phyloP scores from a whole-genome alignment of 2,797 vertebrate genomes.

The Fistularia commersonii region DNA sequence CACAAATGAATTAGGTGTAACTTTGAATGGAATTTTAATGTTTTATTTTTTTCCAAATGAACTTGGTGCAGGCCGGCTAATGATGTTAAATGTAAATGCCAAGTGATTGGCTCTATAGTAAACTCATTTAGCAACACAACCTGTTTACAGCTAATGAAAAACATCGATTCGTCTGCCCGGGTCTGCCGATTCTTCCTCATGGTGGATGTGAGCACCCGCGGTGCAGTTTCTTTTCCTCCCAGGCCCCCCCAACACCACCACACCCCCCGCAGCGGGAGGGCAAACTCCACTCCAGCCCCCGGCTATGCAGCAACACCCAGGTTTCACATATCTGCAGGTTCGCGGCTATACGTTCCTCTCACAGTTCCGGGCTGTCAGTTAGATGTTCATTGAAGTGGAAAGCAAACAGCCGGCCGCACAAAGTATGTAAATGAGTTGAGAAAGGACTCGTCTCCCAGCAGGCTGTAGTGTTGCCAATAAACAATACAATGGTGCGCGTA shows the following conservation, averaged over 20 bases:
- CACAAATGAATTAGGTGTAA: background rate
- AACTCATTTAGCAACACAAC: constrained; percentile 18
- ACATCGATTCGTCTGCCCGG: constrained; percentile 39
- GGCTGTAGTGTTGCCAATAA: background rate
- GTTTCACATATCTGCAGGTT: constrained; percentile 21
- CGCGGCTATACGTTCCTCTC: constrained; percentile 5
- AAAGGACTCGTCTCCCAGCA: background rate
- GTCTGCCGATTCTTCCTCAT: constrained; percentile 8
- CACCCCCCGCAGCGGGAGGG: constrained; percentile 19
- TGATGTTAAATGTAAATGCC: constrained; percentile 30
- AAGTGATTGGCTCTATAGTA: constrained; percentile 15
- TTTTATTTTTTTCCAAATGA: constrained; percentile 12
- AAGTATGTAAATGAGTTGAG: background rate
- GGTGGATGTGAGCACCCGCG: constrained; percentile 27
- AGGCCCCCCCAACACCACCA: constrained; percentile 12
- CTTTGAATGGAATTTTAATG: constrained; percentile 17
- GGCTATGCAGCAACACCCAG: constrained; percentile 32
- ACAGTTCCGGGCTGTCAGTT: constrained; percentile 4
- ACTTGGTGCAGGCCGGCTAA: constrained; percentile 15
- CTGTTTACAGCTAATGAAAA: constrained; percentile 33
- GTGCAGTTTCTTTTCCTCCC: constrained; percentile 19
- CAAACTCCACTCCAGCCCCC: constrained; percentile 22
- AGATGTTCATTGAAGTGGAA: constrained; percentile 5
- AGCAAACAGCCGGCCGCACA: constrained; percentile 12
- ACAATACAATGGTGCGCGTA: too few species aligned